Evolutionary conservation across 2,113 vertebrate genomes (phyloP).

Genomic region (Lathamus discolor): DNA sequence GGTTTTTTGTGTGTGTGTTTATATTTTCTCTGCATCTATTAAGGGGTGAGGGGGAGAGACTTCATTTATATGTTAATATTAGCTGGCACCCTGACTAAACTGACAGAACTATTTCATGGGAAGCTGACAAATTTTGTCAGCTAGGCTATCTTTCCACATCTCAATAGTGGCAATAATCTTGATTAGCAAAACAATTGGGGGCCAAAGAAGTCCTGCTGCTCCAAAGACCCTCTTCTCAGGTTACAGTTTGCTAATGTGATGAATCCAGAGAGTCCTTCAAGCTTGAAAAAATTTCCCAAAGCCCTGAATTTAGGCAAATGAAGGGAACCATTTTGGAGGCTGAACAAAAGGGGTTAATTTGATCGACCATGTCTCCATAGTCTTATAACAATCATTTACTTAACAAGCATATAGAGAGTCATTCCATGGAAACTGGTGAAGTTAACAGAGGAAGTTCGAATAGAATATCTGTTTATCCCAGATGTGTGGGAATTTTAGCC

Average conservation of each 20-base stretch:
- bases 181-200: conserved; percentile 88
- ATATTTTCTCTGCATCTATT: conserved; percentile 82
- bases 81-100: conserved; percentile 78
- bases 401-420: conserved; percentile 73
- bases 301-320: conserved; percentile 79
- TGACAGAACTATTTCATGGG: conserved; percentile 87
- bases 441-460: conserved; percentile 77
- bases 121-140: conserved; percentile 87
- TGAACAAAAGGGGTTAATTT: conserved; percentile 84
- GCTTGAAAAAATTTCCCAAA: conserved; percentile 74
- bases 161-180: conserved; percentile 88
- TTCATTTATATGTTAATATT: conserved; percentile 90
- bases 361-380: conserved; percentile 80
- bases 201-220: conserved; percentile 70
- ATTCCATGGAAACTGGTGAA: conserved; percentile 73
- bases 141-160: conserved; percentile 80
- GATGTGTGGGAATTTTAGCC: conserved; percentile 81
- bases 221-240: conserved; percentile 74
- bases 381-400: conserved; percentile 83
- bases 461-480: conserved; percentile 76
- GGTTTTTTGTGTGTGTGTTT: conserved; percentile 74
- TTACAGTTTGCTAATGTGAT: conserved; percentile 78
- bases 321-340: conserved; percentile 67
- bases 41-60: conserved; percentile 73
- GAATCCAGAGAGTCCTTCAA: conserved; percentile 70